A percentile compares a stretch with the other conserved stretches of the same genome.
Conservation (phyloP, 2,797 vertebrate species). For the Crax fasciolata region DNA sequence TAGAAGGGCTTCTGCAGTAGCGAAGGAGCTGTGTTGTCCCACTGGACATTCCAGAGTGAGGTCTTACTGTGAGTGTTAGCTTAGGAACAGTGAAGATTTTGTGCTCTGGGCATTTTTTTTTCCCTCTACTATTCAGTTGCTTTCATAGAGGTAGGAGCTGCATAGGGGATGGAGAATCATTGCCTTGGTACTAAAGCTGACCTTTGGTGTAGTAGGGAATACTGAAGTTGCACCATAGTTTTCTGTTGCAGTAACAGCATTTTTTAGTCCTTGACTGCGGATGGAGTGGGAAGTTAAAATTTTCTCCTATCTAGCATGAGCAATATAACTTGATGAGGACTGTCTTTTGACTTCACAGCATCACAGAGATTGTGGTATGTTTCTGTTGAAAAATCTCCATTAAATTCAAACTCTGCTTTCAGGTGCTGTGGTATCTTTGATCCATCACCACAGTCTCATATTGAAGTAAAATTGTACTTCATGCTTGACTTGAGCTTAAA, state of each 20-base stretch:
- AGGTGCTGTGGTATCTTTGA: slow-evolving; percentile 24
- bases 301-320: neutral
- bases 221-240: neutral
- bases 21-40: neutral
- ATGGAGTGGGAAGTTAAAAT: neutral
- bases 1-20: neutral
- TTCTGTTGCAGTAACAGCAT: neutral
- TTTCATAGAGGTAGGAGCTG: slow-evolving; percentile 8
- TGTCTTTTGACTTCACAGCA: neutral
- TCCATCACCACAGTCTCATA: slow-evolving; percentile 2
- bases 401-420: slow-evolving; percentile 2
- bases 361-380: neutral
- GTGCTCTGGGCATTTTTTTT: neutral
- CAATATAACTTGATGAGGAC: slow-evolving; percentile 3
- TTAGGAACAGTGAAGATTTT: neutral
- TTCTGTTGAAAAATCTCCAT: slow-evolving; percentile 36
- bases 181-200: neutral
- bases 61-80: neutral
- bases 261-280: neutral
- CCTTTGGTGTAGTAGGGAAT: neutral
- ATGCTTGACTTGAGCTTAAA: slow-evolving; percentile 65
- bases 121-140: neutral
- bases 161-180: neutral
- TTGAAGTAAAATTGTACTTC: slow-evolving; percentile 56
- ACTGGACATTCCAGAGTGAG: neutral